These are phyloP conservation scores for Lochmaea crataegi DNA, from an alignment of 2,888 invertebrate genomes.

Conservation along the genomic window DNA sequence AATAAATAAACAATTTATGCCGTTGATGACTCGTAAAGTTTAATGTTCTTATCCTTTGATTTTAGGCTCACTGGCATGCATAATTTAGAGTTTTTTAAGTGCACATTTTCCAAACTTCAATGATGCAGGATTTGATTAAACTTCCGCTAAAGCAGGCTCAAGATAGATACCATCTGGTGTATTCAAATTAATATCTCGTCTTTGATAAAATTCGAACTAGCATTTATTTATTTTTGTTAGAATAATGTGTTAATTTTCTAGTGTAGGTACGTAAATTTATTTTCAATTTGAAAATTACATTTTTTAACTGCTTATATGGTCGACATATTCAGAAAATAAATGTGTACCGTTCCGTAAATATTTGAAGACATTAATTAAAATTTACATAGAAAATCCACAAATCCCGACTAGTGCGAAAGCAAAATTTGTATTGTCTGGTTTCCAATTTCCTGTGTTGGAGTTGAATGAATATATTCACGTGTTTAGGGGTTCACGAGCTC, in stretches of 20 bases:
- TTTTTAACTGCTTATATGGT: background rate
- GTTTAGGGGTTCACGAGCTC: constrained; percentile 41
- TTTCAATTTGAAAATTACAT: background rate
- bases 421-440: constrained; percentile 60
- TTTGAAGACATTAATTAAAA: constrained; percentile 51
- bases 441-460: constrained; percentile 61
- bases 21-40: too few relatives aligned
- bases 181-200: too few relatives aligned
- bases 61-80: too few relatives aligned
- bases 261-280: background rate
- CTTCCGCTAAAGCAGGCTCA: too few relatives aligned
- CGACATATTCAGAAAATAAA: constrained; percentile 32
- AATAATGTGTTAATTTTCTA: background rate
- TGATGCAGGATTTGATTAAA: too few relatives aligned
- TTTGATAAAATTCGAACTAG: too few relatives aligned
- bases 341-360: constrained; percentile 44
- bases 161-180: too few relatives aligned
- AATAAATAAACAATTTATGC: too few relatives aligned
- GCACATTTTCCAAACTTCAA: too few relatives aligned
- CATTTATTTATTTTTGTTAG: background rate
- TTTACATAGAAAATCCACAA: constrained; percentile 52
- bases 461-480: constrained; percentile 49
- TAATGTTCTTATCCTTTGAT: too few relatives aligned
- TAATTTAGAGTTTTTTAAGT: too few relatives aligned
- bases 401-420: constrained; percentile 45